phyloP scores from a whole-genome alignment of 2,888 invertebrate species.

The Neuroscelio doddi region DNA sequence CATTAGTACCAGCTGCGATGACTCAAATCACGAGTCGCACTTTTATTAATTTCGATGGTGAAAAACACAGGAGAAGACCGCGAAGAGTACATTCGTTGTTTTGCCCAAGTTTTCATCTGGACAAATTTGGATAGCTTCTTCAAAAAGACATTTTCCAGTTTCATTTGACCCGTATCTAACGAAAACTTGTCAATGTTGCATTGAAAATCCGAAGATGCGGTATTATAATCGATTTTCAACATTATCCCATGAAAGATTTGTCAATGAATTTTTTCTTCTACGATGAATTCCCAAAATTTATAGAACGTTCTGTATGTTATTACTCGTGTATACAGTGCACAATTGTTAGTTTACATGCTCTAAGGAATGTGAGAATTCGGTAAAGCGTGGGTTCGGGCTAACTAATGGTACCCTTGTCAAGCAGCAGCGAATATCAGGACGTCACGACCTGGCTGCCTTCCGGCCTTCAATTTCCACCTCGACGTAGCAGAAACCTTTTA shows the following conservation, averaged over 20 bases:
- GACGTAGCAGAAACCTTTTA: not conserved
- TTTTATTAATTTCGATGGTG: slow-evolving; percentile 36
- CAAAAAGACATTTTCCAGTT: slow-evolving; percentile 18
- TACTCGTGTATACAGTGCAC: not conserved
- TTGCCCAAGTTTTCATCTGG: slow-evolving; percentile 28
- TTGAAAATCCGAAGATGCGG: no score
- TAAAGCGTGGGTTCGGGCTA: slow-evolving; percentile 14
- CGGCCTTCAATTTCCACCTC: slow-evolving; percentile 26
- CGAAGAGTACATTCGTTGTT: slow-evolving; percentile 14
- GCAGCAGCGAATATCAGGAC: slow-evolving; percentile 2
- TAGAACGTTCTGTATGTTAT: not conserved
- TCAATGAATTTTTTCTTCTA: no score
- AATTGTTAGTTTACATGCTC: not conserved
- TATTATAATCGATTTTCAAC: no score
- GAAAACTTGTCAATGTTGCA: no score
- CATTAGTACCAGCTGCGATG: slow-evolving; percentile 36
- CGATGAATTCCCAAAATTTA: no score
- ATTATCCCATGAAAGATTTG: not conserved
- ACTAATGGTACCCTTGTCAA: slow-evolving; percentile 22
- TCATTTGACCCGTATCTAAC: slow-evolving; percentile 17
- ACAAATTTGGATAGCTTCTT: slow-evolving; percentile 29
- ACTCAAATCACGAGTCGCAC: slow-evolving; percentile 32
- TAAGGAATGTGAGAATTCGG: slow-evolving; percentile 4
- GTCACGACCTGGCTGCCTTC: slow-evolving; percentile 8
- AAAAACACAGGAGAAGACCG: slow-evolving; percentile 23